Conservation (phyloP, 2,888 invertebrate genomes). For the Drosophila putrida region DNA sequence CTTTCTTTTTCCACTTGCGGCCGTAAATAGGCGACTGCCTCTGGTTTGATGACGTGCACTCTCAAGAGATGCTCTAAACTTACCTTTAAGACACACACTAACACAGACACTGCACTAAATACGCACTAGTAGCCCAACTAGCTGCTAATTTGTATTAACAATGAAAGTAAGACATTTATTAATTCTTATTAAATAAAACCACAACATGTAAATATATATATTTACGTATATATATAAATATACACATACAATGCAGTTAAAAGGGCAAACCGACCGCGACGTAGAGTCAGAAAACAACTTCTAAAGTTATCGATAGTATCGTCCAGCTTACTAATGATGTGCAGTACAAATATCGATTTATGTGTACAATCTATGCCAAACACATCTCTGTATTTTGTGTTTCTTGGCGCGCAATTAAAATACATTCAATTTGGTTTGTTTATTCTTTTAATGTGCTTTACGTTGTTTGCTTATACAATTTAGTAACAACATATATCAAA, state of each 20-base stretch:
- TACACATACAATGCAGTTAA: conserved; percentile 2
- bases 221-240: conserved; percentile 2
- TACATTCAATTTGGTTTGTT: neutral
- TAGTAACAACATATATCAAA: conserved; percentile 58
- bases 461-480: conserved; percentile 53
- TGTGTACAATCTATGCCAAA: neutral
- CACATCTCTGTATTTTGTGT: neutral
- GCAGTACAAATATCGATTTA: neutral
- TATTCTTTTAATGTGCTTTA: conserved; percentile 42
- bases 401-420: conserved; percentile 37
- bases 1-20: conserved; percentile 47
- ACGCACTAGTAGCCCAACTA: conserved; percentile 15
- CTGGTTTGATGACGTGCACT: conserved; percentile 60
- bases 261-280: conserved; percentile 33
- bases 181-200: neutral
- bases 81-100: conserved; percentile 39
- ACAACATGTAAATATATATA: conserved; percentile 8
- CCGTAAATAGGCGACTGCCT: conserved; percentile 12
- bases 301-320: conserved; percentile 37
- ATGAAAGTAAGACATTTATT: neutral
- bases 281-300: conserved; percentile 22
- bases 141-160: conserved; percentile 19
- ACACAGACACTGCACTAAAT: conserved; percentile 17
- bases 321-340: conserved; percentile 12
- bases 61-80: conserved; percentile 56